Conservation (phyloP, 1,140 invertebrate species). For the Drosophila ercepeae region DNA sequence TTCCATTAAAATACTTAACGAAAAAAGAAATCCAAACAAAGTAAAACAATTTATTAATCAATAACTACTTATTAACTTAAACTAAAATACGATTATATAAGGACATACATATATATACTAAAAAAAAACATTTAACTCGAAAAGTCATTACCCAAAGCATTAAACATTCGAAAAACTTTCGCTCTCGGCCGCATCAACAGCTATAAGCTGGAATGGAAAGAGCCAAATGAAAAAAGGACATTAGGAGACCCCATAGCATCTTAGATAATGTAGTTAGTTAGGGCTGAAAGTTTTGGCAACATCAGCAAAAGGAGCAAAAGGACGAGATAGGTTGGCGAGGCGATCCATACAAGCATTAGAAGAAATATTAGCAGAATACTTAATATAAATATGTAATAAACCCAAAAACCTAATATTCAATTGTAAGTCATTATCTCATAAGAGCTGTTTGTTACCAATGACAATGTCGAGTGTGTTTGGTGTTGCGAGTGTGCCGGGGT, state of each 20-base stretch:
- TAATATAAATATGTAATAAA: slow-evolving; percentile 46
- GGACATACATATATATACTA: slow-evolving; percentile 50
- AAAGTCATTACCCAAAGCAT: slow-evolving; percentile 58
- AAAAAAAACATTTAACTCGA: slow-evolving; percentile 58
- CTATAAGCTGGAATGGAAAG: slow-evolving; percentile 49
- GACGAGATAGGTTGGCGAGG: slow-evolving; percentile 10
- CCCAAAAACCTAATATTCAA: slow-evolving; percentile 46
- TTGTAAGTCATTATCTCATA: slow-evolving; percentile 54
- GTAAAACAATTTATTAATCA: slow-evolving; percentile 62
- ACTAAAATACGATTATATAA: slow-evolving; percentile 67
- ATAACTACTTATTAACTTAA: slow-evolving; percentile 71
- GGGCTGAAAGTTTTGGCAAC: slow-evolving; percentile 22
- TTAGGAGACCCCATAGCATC: slow-evolving; percentile 51
- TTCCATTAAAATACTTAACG: slow-evolving; percentile 82
- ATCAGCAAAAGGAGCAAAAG: slow-evolving; percentile 17
- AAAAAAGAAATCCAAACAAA: slow-evolving; percentile 52
- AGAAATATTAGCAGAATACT: slow-evolving; percentile 65
- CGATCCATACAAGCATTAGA: slow-evolving; percentile 61
- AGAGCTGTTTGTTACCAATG: slow-evolving; percentile 68
- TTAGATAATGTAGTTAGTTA: slow-evolving; percentile 63
- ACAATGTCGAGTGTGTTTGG: slow-evolving; percentile 20
- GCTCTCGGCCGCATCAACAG: slow-evolving; percentile 30
- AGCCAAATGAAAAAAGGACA: slow-evolving; percentile 10
- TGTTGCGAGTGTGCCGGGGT: slow-evolving; percentile 19
- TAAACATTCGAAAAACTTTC: slow-evolving; percentile 48